Base-by-base conservation (phyloP, 2,888 invertebrate species). In the Pheosia tremula region DNA sequence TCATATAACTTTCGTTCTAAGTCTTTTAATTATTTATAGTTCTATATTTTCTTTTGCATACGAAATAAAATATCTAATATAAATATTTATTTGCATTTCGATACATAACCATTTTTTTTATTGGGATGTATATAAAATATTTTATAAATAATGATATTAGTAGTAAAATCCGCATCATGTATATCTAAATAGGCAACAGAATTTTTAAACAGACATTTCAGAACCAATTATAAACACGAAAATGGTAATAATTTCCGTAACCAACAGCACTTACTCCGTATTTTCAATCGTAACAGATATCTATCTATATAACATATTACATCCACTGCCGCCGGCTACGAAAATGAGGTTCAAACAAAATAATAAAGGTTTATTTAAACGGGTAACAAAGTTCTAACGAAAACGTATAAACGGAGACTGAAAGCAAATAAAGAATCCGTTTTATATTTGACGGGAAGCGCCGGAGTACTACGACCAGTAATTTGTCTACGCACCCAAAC, bases 351-450 rank as follows among this genome's bases (percentile, higher is more conserved):
- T 74, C 71, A 71, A 77, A 77, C 73, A 75, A 80, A 79, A 79
- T 71, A 78, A 77, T 68, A 69, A 71, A 69, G 72, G 74, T 76
- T 80, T 77, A 78, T 77, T 80, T 73, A 80, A 78, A 74, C 67
- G 64, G 61, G 56, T 63, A 68, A 74, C 68, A 72, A 69, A 71
- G 71, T 77, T 75, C 71, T 66, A 69, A 71, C 68, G 60, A 77
- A 71, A 71, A 71, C 66, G 63, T 69, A 77, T 75, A 75, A 77
- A 75, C 62, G 66, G 66, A 64, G 71, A 73, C 67, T 69, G 58
- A 66, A 53, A 62, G 57, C 68, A 72, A 77, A 75, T 71, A 77
- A 75, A 77, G 71, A 75, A 69, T 75, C 59, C 68, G 61, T 71
- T 77, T 75, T 74, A 76, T 71, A 72, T 74, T 76, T 76, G 74